phyloP scores from a whole-genome alignment of 92 coral and sea anemone species.

The Porites divaricata region DNA sequence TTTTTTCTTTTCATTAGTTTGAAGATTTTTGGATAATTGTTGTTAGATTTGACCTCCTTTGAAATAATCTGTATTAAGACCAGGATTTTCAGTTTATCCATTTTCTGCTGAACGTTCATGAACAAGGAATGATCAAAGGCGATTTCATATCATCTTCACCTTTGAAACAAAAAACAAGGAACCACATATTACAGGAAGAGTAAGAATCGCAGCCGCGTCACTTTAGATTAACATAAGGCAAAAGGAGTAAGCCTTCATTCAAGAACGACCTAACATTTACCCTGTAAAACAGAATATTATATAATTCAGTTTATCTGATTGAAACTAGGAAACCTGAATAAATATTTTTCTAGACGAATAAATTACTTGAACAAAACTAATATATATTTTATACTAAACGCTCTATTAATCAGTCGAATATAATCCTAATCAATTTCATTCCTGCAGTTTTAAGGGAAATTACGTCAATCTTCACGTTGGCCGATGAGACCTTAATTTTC shows the following conservation, averaged over 20 bases:
- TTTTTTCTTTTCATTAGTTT: background rate
- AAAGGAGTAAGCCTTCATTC: too few relatives aligned
- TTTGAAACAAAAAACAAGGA: background rate
- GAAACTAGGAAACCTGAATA: constrained; percentile 40
- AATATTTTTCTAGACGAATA: constrained; percentile 40
- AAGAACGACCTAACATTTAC: background rate
- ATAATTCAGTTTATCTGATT: constrained; percentile 16
- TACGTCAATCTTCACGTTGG: constrained; percentile 1
- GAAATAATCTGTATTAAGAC: background rate
- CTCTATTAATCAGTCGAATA: background rate
- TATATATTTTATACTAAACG: background rate
- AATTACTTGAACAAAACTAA: constrained; percentile 11
- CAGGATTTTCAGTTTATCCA: background rate
- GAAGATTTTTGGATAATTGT: constrained; percentile 1
- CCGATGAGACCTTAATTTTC: background rate
- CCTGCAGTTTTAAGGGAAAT: too few relatives aligned
- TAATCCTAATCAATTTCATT: constrained; percentile 24
- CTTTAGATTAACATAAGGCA: too few relatives aligned
- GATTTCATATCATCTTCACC: too few relatives aligned
- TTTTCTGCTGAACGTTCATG: background rate
- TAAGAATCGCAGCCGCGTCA: too few relatives aligned
- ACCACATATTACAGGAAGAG: background rate
- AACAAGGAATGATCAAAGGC: too few relatives aligned
- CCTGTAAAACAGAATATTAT: background rate
- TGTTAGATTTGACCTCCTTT: background rate